Percentiles rank a stretch among this genome's conserved stretches.
These are phyloP conservation scores for Luperina testacea DNA, from an alignment of 2,888 invertebrate genomes.

Conservation along the genomic window DNA sequence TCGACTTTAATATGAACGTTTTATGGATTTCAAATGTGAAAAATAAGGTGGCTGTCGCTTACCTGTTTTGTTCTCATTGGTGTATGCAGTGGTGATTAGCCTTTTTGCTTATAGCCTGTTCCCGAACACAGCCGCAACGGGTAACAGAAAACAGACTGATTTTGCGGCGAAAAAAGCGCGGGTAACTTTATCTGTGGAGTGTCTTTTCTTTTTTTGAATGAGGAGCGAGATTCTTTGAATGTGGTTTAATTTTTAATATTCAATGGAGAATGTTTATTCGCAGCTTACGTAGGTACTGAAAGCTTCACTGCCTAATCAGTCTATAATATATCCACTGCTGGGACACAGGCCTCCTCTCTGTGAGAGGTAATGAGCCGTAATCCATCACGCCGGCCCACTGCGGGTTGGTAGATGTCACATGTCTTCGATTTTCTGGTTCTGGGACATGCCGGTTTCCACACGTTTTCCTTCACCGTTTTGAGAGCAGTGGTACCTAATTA, in stretches of 20 bases:
- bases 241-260: constrained; percentile 29
- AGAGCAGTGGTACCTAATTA: too few relatives aligned
- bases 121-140: constrained; percentile 63
- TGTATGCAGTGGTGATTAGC: constrained; percentile 68
- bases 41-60: constrained; percentile 33
- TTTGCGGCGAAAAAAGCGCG: constrained; percentile 61
- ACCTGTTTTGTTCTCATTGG: constrained; percentile 69
- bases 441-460: not conserved
- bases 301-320: not conserved
- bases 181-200: constrained; percentile 52
- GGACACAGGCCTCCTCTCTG: not conserved
- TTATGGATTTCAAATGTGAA: constrained; percentile 38
- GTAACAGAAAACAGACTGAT: constrained; percentile 69
- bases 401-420: not conserved
- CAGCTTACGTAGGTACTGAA: not conserved
- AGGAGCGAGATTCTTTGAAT: constrained; percentile 26
- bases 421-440: not conserved
- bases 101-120: constrained; percentile 67
- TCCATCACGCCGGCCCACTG: not conserved
- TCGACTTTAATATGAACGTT: not conserved
- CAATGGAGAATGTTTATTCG: constrained; percentile 3
- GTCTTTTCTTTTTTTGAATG: constrained; percentile 40
- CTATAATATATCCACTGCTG: not conserved
- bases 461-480: not conserved
- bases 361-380: not conserved